Percentiles rank a stretch among this genome's conserved stretches.
phyloP scores from a whole-genome alignment of 2,113 vertebrate species.

The Pardalotus punctatus region DNA sequence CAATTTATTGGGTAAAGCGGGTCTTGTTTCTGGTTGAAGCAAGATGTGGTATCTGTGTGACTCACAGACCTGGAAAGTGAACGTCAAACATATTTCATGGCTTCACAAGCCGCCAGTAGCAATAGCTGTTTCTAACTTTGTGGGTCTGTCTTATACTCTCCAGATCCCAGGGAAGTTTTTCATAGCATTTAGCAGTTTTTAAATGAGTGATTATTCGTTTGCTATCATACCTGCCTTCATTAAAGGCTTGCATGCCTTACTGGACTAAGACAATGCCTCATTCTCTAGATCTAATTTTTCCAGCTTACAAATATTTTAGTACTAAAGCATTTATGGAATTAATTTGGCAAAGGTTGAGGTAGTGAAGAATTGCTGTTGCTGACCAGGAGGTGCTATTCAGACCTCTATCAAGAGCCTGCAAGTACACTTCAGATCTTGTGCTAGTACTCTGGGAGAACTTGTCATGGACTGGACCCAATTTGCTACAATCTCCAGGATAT shows the following conservation, averaged over 20 bases:
- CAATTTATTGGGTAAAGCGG: constrained; percentile 29
- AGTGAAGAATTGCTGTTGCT: not conserved
- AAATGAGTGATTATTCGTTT: not conserved
- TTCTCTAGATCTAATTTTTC: not conserved
- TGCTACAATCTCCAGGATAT: not conserved
- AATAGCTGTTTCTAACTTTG: not conserved
- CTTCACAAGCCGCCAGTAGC: not conserved
- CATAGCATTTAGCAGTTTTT: not conserved
- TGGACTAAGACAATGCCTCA: not conserved
- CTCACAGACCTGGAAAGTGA: constrained; percentile 48
- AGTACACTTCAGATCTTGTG: not conserved
- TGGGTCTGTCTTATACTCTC: not conserved
- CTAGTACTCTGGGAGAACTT: not conserved
- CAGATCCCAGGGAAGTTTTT: not conserved
- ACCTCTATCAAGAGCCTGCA: not conserved
- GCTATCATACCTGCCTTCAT: not conserved
- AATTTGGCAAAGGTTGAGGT: not conserved
- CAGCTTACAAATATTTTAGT: not conserved
- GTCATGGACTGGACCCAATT: not conserved
- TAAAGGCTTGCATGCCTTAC: not conserved
- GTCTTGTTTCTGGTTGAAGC: not conserved
- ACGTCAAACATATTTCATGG: not conserved
- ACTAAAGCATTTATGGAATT: not conserved
- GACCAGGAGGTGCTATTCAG: not conserved
- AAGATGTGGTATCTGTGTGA: not conserved